These are phyloP conservation scores for Polyommatus icarus DNA, from an alignment of 2,888 invertebrate genomes.

Conservation along the genomic window DNA sequence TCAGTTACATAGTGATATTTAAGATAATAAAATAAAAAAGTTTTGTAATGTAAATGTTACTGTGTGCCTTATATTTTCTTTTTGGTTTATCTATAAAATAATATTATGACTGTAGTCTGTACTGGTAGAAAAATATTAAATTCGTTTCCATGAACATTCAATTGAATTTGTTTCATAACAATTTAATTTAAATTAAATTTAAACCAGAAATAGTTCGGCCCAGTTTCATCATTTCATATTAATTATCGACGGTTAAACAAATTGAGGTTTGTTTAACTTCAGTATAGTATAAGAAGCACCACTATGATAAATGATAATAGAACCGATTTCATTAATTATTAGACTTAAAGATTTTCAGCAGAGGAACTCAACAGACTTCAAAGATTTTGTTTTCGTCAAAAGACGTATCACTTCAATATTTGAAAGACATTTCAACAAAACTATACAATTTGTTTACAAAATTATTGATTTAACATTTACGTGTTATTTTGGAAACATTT, in stretches of 20 bases:
- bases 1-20: not conserved
- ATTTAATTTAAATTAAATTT: not conserved
- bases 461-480: not conserved
- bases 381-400: not conserved
- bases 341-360: not conserved
- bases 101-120: too few species aligned
- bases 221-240: not conserved
- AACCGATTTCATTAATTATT: not conserved
- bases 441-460: constrained; percentile 1
- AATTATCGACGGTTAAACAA: not conserved
- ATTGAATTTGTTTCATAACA: not conserved
- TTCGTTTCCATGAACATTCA: too few species aligned
- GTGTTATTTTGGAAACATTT: not conserved
- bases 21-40: not conserved
- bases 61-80: too few species aligned
- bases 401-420: not conserved
- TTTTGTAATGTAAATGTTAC: not conserved
- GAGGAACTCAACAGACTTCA: not conserved
- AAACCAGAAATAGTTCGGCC: not conserved
- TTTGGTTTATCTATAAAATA: too few species aligned
- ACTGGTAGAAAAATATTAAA: too few species aligned
- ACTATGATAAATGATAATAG: not conserved
- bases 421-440: not conserved
- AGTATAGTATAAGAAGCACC: not conserved
- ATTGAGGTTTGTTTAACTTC: not conserved